phyloP scores from a whole-genome alignment of 2,113 vertebrate species.

The Campylomormyrus tamandua region DNA sequence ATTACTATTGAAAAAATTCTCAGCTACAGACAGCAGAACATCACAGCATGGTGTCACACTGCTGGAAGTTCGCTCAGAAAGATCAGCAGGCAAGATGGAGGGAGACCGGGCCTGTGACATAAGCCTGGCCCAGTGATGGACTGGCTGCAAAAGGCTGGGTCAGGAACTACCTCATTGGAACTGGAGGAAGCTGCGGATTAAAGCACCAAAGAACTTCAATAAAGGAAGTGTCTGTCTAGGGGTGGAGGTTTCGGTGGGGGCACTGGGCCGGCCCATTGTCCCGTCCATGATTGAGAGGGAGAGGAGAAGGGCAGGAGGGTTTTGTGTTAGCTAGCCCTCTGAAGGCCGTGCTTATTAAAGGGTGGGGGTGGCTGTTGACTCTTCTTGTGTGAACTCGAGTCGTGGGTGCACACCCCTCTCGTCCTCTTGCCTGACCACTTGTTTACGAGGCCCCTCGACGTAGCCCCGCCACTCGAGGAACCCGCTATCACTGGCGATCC shows the following conservation, averaged over 20 bases:
- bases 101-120: slow-evolving; percentile 2
- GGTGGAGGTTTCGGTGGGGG: slow-evolving; percentile 51
- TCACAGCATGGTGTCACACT: background rate
- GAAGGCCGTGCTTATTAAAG: slow-evolving; percentile 60
- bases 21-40: background rate
- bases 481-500: background rate
- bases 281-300: slow-evolving; percentile 66
- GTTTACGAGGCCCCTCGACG: slow-evolving; percentile 66
- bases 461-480: slow-evolving; percentile 31
- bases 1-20: background rate
- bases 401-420: slow-evolving; percentile 54
- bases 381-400: slow-evolving; percentile 72
- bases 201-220: slow-evolving; percentile 74
- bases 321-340: slow-evolving; percentile 62
- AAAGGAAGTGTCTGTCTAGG: slow-evolving; percentile 74
- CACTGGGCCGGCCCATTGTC: slow-evolving; percentile 55
- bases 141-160: slow-evolving; percentile 66
- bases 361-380: slow-evolving; percentile 68
- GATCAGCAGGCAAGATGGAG: background rate
- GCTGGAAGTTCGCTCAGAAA: background rate
- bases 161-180: slow-evolving; percentile 68
- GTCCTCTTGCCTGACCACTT: slow-evolving; percentile 45
- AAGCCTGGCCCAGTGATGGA: slow-evolving; percentile 46
- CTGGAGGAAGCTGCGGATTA: slow-evolving; percentile 75
- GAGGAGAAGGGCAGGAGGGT: slow-evolving; percentile 58